Evolutionary conservation across 2,113 vertebrate species (phyloP).

Genomic region (Alosa alosa): DNA sequence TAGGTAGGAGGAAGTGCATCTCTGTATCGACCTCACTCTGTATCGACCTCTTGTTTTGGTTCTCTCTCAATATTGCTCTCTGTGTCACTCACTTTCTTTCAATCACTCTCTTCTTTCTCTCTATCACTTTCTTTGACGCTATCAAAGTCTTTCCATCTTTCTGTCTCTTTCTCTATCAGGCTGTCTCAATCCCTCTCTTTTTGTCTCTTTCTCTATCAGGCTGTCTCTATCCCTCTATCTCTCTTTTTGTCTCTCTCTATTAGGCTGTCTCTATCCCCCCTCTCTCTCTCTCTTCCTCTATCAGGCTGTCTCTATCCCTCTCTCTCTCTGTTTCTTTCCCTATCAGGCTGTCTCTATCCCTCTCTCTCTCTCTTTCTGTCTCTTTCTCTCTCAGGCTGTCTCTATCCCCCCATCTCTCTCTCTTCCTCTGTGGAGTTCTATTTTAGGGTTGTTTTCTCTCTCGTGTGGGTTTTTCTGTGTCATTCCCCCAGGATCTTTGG

Average conservation of each 20-base stretch:
- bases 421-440: not conserved
- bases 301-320: no score
- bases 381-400: not conserved
- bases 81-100: not conserved
- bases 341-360: not conserved
- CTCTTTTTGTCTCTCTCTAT: not conserved
- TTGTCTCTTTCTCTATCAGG: not conserved
- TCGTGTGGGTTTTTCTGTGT: not conserved
- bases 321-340: not conserved
- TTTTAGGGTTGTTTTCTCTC: not conserved
- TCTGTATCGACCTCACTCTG: not conserved
- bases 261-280: not conserved
- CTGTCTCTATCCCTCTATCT: conserved; percentile 26
- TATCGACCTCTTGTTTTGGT: not conserved
- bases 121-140: not conserved
- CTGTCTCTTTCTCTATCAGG: no score
- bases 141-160: not conserved
- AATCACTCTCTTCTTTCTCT: conserved; percentile 19
- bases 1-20: not conserved
- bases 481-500: not conserved
- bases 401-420: not conserved
- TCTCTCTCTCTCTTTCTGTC: not conserved
- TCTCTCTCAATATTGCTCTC: not conserved
- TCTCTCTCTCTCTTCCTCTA: not conserved
- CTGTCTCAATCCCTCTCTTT: not conserved